Percentiles rank a stretch among this genome's conserved stretches.
Conservation (phyloP, 2,113 vertebrate species). For the Picathartes gymnocephalus region DNA sequence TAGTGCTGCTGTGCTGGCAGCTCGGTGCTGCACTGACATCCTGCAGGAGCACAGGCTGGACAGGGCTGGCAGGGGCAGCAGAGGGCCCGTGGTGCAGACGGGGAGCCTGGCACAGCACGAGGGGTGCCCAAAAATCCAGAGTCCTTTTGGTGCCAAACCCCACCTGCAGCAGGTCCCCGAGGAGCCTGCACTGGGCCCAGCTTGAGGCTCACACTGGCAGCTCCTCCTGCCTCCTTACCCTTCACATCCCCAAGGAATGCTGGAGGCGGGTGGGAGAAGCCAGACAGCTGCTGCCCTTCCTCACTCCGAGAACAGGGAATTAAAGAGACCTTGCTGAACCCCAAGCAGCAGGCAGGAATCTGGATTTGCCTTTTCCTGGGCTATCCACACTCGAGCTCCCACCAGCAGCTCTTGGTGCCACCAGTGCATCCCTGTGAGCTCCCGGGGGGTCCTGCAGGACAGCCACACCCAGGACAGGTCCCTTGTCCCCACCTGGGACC, state of each 20-base stretch:
- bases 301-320: background rate
- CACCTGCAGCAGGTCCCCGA: background rate
- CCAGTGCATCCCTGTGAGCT: accelerated
- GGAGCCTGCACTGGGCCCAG: background rate
- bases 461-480: background rate
- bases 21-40: accelerated
- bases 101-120: background rate
- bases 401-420: background rate
- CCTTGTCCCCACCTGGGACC: accelerated
- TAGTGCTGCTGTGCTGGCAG: background rate
- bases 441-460: accelerated
- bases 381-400: accelerated
- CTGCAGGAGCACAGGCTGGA: background rate
- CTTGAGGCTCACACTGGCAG: background rate
- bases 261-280: background rate
- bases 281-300: background rate
- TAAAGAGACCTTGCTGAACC: background rate
- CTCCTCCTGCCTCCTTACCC: background rate
- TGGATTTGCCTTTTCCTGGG: background rate
- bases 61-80: background rate
- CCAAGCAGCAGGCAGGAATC: background rate
- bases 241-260: background rate
- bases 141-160: background rate
- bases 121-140: accelerated
- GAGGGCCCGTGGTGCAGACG: accelerated